Percentiles rank a stretch among this genome's conserved stretches.
phyloP scores from a whole-genome alignment of 2,888 invertebrate genomes.

The Sthenelais limicola region DNA sequence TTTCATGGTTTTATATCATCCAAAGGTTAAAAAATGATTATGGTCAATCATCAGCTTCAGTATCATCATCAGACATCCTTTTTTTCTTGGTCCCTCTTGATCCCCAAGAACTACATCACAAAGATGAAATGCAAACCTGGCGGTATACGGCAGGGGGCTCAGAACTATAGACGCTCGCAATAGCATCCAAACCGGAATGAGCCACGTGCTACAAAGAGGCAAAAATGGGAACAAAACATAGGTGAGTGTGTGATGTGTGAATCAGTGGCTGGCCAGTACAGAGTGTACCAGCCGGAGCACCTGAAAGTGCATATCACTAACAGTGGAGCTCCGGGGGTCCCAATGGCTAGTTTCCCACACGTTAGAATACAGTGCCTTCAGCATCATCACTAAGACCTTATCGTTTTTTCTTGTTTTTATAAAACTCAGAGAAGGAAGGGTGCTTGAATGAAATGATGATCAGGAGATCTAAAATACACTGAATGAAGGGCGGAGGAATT shows the following conservation, averaged over 20 bases:
- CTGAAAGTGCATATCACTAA: too few species aligned
- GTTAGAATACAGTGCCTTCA: constrained; percentile 10
- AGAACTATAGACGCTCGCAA: constrained; percentile 67
- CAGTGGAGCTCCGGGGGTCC: constrained; percentile 12
- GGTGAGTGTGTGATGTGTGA: constrained; percentile 37
- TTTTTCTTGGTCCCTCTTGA: too few species aligned
- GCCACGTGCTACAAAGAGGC: constrained; percentile 62
- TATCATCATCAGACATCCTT: too few species aligned
- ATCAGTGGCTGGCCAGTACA: background rate
- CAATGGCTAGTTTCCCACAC: constrained; percentile 34
- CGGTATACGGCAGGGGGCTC: constrained; percentile 64
- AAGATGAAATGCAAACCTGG: constrained; percentile 61
- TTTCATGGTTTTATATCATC: constrained; percentile 5
- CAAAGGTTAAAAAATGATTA: too few species aligned
- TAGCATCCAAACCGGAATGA: constrained; percentile 60
- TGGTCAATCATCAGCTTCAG: too few species aligned
- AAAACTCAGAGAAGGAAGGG: too few species aligned
- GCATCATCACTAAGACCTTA: too few species aligned
- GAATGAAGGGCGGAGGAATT: too few species aligned
- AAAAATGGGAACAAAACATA: constrained; percentile 49
- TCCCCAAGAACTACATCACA: constrained; percentile 37
- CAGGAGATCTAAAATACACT: too few species aligned
- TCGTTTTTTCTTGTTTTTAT: too few species aligned
- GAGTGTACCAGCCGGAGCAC: too few species aligned
- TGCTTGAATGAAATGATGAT: too few species aligned